These are phyloP conservation scores for Drosophila antonietae DNA, from an alignment of 2,888 invertebrate genomes.

Conservation along the genomic window DNA sequence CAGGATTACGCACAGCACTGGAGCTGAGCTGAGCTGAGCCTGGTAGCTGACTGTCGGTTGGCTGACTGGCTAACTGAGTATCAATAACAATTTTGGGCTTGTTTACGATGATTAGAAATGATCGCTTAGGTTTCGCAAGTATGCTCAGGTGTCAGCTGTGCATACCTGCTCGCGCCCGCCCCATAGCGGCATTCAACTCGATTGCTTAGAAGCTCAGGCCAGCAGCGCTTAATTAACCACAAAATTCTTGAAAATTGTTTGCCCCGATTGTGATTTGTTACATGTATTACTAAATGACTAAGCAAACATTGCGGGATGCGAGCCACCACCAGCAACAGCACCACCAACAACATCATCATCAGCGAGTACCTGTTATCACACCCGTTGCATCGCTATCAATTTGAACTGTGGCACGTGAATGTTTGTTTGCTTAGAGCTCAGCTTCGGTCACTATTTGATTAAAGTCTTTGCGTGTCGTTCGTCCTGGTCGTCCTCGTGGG, in stretches of 20 bases:
- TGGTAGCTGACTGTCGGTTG: slow-evolving; percentile 22
- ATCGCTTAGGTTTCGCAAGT: slow-evolving; percentile 47
- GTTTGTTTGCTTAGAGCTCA: slow-evolving; percentile 65
- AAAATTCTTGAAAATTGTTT: slow-evolving; percentile 26
- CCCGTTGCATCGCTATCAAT: slow-evolving; percentile 50
- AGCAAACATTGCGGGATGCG: slow-evolving; percentile 51
- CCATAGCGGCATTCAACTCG: neutral
- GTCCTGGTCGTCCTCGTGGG: slow-evolving; percentile 28
- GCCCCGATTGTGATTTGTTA: slow-evolving; percentile 42
- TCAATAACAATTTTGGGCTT: slow-evolving; percentile 67
- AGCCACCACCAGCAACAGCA: slow-evolving; percentile 35
- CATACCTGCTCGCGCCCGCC: slow-evolving; percentile 33
- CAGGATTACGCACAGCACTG: slow-evolving; percentile 14
- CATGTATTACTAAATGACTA: slow-evolving; percentile 51
- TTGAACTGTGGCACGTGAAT: slow-evolving; percentile 61
- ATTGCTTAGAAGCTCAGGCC: neutral
- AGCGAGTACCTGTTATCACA: slow-evolving; percentile 76
- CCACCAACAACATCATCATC: slow-evolving; percentile 14
- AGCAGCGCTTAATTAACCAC: slow-evolving; percentile 40
- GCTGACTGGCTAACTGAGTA: slow-evolving; percentile 30
- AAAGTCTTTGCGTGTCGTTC: slow-evolving; percentile 50
- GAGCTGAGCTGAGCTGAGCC: slow-evolving; percentile 8
- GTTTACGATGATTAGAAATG: slow-evolving; percentile 51
- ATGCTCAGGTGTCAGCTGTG: slow-evolving; percentile 77
- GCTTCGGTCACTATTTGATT: slow-evolving; percentile 54